Conservation (phyloP, 2,888 invertebrate species). For the Diloba caeruleocephala region DNA sequence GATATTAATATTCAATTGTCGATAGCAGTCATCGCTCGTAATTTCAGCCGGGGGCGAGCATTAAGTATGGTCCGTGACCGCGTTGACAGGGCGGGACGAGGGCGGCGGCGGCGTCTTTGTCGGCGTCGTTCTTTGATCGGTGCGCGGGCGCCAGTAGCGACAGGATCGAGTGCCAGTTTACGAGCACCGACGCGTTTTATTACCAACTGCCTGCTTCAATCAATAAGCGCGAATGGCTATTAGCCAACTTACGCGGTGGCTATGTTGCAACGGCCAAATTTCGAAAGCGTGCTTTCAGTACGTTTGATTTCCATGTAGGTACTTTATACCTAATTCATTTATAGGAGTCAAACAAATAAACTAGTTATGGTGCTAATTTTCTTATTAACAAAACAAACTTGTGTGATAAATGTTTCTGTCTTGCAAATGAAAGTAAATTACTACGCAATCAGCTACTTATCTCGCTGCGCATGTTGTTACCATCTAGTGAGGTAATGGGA, state of each 20-base stretch:
- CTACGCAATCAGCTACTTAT: conserved; percentile 17
- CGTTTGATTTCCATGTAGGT: conserved; percentile 49
- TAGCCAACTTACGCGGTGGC: conserved; percentile 65
- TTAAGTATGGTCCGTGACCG: conserved; percentile 80
- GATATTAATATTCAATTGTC: conserved; percentile 81
- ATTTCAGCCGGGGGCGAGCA: conserved; percentile 79
- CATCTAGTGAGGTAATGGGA: conserved; percentile 39
- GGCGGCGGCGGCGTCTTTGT: conserved; percentile 77
- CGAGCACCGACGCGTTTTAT: conserved; percentile 82
- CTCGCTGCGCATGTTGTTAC: conserved; percentile 24
- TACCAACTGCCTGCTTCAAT: conserved; percentile 77
- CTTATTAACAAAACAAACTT: conserved; percentile 3
- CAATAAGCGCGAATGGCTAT: conserved; percentile 74
- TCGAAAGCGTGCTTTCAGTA: conserved; percentile 58
- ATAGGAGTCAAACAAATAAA: conserved; percentile 12
- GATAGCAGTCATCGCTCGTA: conserved; percentile 79
- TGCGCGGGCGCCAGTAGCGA: conserved; percentile 79
- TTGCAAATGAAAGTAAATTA: conserved; percentile 29
- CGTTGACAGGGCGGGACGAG: conserved; percentile 82
- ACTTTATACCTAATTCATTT: conserved; percentile 11
- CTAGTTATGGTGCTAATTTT: not conserved
- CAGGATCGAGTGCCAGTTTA: conserved; percentile 83
- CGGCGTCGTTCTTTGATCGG: conserved; percentile 79
- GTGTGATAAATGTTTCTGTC: conserved; percentile 22
- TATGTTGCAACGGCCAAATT: conserved; percentile 60